Evolutionary conservation across 2,797 vertebrate genomes (phyloP).

Genomic region (Melanotaenia nigrans): DNA sequence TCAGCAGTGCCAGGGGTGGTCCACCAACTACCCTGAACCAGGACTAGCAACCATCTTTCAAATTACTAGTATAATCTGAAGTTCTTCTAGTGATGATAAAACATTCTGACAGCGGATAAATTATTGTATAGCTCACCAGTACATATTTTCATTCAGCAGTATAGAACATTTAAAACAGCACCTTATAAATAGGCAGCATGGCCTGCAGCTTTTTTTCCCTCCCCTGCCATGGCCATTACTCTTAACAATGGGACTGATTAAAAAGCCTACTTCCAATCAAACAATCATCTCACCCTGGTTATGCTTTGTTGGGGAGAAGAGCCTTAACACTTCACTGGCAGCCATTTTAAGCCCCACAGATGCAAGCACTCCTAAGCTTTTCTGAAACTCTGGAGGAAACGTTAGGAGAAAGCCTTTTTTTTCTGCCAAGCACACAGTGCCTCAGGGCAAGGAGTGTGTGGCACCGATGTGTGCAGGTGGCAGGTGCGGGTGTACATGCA

Average conservation of each 20-base stretch:
- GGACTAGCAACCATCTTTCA: constrained; percentile 62
- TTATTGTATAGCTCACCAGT: constrained; percentile 11
- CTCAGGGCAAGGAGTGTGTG: constrained; percentile 58
- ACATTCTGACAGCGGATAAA: constrained; percentile 52
- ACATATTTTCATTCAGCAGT: constrained; percentile 31
- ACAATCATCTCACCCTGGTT: constrained; percentile 69
- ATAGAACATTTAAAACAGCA: constrained; percentile 12
- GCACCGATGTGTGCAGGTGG: constrained; percentile 43
- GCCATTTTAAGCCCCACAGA: constrained; percentile 78
- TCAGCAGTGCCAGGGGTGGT: constrained; percentile 78
- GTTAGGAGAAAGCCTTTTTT: constrained; percentile 50
- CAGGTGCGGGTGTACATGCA: constrained; percentile 30
- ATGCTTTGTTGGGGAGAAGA: constrained; percentile 55
- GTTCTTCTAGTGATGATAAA: constrained; percentile 40
- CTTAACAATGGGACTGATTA: constrained; percentile 79
- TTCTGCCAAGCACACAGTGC: constrained; percentile 39
- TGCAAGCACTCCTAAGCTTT: constrained; percentile 64
- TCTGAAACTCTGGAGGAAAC: constrained; percentile 67
- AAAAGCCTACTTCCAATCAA: constrained; percentile 75
- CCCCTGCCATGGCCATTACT: constrained; percentile 70
- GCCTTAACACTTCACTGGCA: constrained; percentile 63
- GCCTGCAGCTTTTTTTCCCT: constrained; percentile 59
- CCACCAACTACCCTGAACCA: constrained; percentile 61
- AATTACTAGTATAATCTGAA: constrained; percentile 43
- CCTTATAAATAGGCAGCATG: constrained; percentile 63